A percentile compares a stretch with the other conserved stretches of the same genome.
Conservation (phyloP, 2,113 vertebrate species). For the Hemicordylus capensis region DNA sequence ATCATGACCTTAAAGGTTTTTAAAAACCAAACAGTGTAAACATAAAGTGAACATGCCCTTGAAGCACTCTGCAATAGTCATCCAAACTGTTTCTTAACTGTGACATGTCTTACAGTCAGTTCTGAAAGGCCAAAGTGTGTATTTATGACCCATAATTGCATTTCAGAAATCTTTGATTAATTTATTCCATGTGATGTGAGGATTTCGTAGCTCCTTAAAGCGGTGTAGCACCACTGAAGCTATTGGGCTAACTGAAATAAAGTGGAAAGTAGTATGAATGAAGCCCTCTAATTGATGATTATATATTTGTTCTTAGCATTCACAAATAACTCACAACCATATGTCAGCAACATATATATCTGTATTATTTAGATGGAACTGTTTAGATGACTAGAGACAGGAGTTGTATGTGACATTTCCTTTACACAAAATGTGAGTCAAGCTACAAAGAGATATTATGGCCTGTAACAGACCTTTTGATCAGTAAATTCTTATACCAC, state of each 20-base stretch:
- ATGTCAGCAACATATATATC: not conserved
- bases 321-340: not conserved
- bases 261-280: not conserved
- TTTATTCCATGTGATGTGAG: not conserved
- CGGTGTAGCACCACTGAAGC: not conserved
- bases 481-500: constrained; percentile 64
- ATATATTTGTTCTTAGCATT: not conserved
- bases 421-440: constrained; percentile 63
- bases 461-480: constrained; percentile 72
- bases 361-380: constrained; percentile 45
- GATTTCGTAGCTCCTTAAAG: not conserved
- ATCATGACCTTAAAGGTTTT: constrained; percentile 18
- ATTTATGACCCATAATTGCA: not conserved
- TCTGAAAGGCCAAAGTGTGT: not conserved
- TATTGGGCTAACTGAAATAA: not conserved
- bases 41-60: constrained; percentile 56
- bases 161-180: constrained; percentile 11
- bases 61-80: constrained; percentile 60
- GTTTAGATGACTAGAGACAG: constrained; percentile 69
- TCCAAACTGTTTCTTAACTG: constrained; percentile 67
- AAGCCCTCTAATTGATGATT: not conserved
- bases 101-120: constrained; percentile 2
- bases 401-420: constrained; percentile 54
- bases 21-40: constrained; percentile 1
- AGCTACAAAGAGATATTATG: constrained; percentile 65